phyloP scores from a whole-genome alignment of 2,797 vertebrate species.

The Linurgus olivaceus region DNA sequence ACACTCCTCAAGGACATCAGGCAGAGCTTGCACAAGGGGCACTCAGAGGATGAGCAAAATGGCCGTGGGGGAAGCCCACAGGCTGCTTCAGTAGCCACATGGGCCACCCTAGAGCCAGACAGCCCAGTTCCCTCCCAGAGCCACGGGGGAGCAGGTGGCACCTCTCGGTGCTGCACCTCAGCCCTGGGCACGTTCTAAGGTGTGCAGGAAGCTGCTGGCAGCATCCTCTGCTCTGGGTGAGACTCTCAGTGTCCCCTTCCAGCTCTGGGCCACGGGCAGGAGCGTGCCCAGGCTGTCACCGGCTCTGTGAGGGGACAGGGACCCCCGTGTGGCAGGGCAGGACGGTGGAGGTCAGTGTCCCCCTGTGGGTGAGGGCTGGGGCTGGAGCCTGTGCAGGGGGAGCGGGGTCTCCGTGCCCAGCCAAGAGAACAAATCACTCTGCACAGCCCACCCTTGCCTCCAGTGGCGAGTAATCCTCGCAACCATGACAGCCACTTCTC shows the following conservation, averaged over 20 bases:
- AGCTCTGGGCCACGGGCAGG: background rate
- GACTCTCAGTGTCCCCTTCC: background rate
- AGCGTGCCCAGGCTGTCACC: background rate
- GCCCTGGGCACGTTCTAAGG: accelerated
- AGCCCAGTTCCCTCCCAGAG: background rate
- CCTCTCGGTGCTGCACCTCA: background rate
- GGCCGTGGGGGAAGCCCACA: accelerated
- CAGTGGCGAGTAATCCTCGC: slow-evolving; percentile 18
- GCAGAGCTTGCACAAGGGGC: background rate
- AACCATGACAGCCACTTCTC: slow-evolving; percentile 58
- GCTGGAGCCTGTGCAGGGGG: background rate
- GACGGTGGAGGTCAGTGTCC: background rate
- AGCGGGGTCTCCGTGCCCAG: background rate
- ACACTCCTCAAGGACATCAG: background rate
- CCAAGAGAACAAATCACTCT: slow-evolving; percentile 3
- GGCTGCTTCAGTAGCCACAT: accelerated
- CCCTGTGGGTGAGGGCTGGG: background rate
- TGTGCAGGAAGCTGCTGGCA: background rate
- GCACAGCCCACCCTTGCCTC: slow-evolving; percentile 32
- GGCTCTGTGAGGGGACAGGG: background rate
- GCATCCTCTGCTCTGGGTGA: background rate
- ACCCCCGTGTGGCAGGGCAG: no score
- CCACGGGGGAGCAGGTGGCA: background rate
- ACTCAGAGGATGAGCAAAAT: background rate
- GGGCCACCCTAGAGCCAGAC: background rate